Percentiles rank a stretch among this genome's conserved stretches.
phyloP scores from a whole-genome alignment of 2,888 invertebrate species.

The Steinernema carpocapsae region DNA sequence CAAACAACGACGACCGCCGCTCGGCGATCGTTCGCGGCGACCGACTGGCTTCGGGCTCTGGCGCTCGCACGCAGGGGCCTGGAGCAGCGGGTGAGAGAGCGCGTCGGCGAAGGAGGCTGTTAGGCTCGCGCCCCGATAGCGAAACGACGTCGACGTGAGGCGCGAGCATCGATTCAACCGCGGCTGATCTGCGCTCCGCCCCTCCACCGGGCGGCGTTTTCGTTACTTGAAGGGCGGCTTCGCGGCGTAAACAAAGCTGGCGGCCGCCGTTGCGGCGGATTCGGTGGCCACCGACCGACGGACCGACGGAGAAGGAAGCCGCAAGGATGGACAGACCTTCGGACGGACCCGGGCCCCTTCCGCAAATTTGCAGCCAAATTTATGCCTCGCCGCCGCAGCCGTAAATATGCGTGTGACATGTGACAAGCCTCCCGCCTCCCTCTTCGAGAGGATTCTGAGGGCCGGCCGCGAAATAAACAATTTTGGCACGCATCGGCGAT shows the following conservation, averaged over 20 bases:
- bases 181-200: conserved; percentile 1
- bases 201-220: background rate
- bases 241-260: conserved; percentile 16
- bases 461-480: conserved; percentile 25
- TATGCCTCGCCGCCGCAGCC: background rate
- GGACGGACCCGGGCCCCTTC: background rate
- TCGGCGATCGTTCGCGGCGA: conserved; percentile 19
- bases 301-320: background rate
- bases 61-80: background rate
- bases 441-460: background rate
- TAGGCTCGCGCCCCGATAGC: conserved; percentile 23
- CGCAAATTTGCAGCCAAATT: conserved; percentile 8
- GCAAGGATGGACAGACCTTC: background rate
- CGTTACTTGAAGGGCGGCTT: background rate
- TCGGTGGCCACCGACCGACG: background rate
- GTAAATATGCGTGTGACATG: conserved; percentile 23
- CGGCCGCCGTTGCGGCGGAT: background rate
- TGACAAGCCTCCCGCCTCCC: conserved; percentile 4
- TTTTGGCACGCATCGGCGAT: conserved; percentile 29
- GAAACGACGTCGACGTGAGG: background rate
- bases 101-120: background rate
- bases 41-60: conserved; percentile 25
- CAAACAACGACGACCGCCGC: conserved; percentile 34
- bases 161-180: conserved; percentile 18
- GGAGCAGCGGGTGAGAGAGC: conserved; percentile 17